Evolutionary conservation across 2,113 vertebrate genomes (phyloP).

Genomic region (Eptesicus fuscus): DNA sequence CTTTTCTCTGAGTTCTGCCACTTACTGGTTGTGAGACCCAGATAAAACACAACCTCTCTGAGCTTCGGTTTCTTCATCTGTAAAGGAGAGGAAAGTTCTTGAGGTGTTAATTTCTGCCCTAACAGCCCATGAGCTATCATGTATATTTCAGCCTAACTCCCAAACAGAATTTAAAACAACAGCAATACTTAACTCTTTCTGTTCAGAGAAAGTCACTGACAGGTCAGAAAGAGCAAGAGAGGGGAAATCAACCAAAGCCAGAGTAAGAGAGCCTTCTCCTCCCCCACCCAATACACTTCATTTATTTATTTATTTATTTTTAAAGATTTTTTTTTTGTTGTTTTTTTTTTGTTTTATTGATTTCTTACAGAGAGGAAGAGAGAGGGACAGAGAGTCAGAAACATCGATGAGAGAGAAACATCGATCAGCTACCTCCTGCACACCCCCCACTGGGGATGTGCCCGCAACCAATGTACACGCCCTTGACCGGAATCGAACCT

Average conservation of each 20-base stretch:
- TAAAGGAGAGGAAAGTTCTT: neutral
- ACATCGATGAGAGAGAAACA: too few species aligned
- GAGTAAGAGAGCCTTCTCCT: neutral
- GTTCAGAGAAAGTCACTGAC: neutral
- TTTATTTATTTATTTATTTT: too few species aligned
- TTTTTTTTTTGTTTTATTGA: too few species aligned
- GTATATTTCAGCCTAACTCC: neutral
- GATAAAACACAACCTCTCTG: neutral
- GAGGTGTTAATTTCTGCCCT: neutral
- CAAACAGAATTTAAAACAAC: constrained; percentile 11
- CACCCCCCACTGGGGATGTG: too few species aligned
- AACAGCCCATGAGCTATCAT: neutral
- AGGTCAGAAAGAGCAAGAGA: neutral
- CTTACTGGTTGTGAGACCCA: neutral
- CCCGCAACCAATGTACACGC: too few species aligned
- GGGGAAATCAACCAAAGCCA: neutral
- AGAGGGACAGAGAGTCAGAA: too few species aligned
- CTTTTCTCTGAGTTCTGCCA: neutral
- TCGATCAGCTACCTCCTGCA: too few species aligned
- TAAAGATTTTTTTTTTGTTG: too few species aligned
- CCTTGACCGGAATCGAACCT: too few species aligned
- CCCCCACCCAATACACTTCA: neutral
- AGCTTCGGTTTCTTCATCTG: neutral
- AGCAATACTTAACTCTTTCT: neutral
- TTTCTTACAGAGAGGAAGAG: too few species aligned